phyloP scores from a whole-genome alignment of 2,888 invertebrate genomes.

The Ramazzottius varieornatus region DNA sequence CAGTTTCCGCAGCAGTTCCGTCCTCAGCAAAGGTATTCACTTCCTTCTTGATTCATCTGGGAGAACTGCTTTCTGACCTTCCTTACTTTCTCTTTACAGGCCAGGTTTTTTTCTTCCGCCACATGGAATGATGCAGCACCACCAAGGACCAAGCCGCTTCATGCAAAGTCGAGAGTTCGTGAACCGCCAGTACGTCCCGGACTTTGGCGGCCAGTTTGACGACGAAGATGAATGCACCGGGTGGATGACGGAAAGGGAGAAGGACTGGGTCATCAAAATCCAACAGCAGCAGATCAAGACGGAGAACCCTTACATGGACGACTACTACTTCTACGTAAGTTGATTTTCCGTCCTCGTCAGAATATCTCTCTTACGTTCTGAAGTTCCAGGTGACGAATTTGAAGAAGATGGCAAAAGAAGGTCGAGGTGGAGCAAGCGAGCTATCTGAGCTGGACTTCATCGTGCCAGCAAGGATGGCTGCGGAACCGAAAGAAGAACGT shows the following conservation, averaged over 20 bases:
- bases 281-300: conserved; percentile 75
- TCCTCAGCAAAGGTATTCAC: no score
- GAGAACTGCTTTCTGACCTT: no score
- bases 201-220: not conserved
- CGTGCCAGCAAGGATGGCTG: not conserved
- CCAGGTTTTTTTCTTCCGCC: no score
- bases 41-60: no score
- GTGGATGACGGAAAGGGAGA: conserved; percentile 72
- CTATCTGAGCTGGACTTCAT: not conserved
- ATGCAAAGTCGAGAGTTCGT: not conserved
- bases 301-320: conserved; percentile 80
- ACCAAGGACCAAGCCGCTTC: no score
- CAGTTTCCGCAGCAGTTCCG: no score
- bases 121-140: no score
- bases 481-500: not conserved
- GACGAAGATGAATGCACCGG: conserved; percentile 47
- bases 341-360: not conserved
- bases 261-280: conserved; percentile 84
- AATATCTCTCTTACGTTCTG: not conserved
- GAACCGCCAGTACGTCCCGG: not conserved
- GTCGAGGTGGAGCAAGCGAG: conserved; percentile 10
- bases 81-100: no score
- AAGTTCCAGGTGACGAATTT: conserved; percentile 20
- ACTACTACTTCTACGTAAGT: conserved; percentile 74
- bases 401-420: conserved; percentile 20